Conservation (phyloP, 2,113 vertebrate genomes). For the Laticauda colubrina region DNA sequence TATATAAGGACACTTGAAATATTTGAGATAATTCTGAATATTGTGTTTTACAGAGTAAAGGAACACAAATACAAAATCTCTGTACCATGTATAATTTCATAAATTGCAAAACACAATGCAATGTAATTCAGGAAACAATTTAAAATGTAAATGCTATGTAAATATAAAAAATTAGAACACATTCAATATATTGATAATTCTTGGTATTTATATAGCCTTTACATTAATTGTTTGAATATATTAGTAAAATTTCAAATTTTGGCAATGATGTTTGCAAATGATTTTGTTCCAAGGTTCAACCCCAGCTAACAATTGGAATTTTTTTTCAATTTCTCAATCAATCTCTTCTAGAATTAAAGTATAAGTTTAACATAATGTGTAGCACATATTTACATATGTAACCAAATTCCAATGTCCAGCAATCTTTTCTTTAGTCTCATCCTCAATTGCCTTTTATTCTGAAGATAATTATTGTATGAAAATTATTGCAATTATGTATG, state of each 20-base stretch:
- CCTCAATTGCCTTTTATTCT: background rate
- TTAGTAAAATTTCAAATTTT: background rate
- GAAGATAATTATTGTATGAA: background rate
- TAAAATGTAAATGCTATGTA: background rate
- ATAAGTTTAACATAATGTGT: background rate
- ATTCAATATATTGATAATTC: background rate
- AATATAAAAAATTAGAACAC: background rate
- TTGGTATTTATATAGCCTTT: background rate
- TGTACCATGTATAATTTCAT: background rate
- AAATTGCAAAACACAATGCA: background rate
- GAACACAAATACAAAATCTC: background rate
- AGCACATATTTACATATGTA: background rate
- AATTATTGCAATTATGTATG: background rate
- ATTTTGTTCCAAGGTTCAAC: background rate
- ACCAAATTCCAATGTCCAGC: background rate
- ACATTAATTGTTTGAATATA: background rate
- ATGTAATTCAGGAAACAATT: background rate
- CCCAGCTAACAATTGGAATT: background rate
- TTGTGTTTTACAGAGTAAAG: background rate
- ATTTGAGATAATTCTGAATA: background rate
- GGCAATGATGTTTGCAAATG: background rate
- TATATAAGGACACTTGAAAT: background rate
- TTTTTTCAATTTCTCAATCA: background rate
- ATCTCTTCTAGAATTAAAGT: background rate
- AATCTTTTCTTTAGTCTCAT: background rate